A percentile compares a stretch with the other conserved stretches of the same genome.
Evolutionary conservation across 2,797 vertebrate genomes (phyloP).

Genomic region (Chelon auratus): DNA sequence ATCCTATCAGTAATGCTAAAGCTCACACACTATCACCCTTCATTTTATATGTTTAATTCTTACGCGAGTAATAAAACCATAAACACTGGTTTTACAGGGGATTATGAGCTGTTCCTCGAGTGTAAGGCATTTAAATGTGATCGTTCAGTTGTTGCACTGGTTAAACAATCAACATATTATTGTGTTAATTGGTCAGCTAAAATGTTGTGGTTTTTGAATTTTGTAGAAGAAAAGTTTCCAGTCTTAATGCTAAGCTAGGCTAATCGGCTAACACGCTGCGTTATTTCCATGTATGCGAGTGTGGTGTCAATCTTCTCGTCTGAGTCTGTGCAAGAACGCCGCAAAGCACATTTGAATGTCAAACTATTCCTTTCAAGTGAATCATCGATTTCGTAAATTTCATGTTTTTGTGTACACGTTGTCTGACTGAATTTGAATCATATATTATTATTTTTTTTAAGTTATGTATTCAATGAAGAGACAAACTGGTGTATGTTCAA

Average conservation of each 20-base stretch:
- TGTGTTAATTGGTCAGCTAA: not conserved
- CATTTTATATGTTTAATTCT: too few species aligned
- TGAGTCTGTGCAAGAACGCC: not conserved
- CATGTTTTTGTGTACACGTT: slow-evolving; percentile 3
- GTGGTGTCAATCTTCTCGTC: not conserved
- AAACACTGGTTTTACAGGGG: too few species aligned
- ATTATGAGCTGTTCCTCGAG: too few species aligned
- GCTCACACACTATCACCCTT: too few species aligned
- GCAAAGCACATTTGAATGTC: slow-evolving; percentile 16
- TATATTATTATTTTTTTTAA: not conserved
- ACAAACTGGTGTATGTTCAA: not conserved
- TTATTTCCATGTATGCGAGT: not conserved
- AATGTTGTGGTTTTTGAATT: not conserved
- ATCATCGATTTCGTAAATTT: not conserved
- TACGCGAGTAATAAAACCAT: too few species aligned
- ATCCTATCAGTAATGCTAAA: too few species aligned
- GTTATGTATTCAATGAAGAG: slow-evolving; percentile 20
- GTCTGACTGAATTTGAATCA: not conserved
- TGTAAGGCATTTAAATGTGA: too few species aligned
- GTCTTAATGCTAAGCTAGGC: not conserved
- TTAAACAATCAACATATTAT: too few species aligned
- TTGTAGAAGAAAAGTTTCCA: not conserved
- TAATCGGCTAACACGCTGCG: not conserved
- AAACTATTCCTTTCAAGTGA: not conserved
- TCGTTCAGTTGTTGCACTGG: too few species aligned